These are phyloP conservation scores for Temnothorax curvispinosus DNA, from an alignment of 1,140 invertebrate genomes.

Conservation along the genomic window DNA sequence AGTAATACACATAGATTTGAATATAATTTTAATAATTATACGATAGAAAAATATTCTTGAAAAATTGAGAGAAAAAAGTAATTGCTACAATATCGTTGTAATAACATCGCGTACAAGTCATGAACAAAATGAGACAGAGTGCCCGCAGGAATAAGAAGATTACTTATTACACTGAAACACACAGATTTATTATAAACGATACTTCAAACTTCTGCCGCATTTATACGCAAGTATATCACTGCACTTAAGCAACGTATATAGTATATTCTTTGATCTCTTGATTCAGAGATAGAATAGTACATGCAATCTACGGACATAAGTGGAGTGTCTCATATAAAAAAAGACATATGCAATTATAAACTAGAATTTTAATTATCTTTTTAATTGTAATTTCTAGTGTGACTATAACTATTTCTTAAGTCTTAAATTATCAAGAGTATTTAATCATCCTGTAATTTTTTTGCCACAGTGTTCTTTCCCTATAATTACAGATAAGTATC, in stretches of 20 bases:
- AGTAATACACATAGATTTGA: not conserved
- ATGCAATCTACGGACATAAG: constrained; percentile 3
- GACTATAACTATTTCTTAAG: constrained; percentile 7
- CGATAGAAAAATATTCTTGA: not conserved
- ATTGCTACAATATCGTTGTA: not conserved
- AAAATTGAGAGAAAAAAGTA: not conserved
- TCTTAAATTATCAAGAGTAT: not conserved
- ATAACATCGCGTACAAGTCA: not conserved
- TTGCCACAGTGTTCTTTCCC: not conserved
- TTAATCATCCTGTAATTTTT: constrained; percentile 24
- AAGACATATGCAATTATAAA: constrained; percentile 34
- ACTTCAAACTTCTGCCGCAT: constrained; percentile 22
- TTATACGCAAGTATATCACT: constrained; percentile 3
- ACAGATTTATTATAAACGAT: constrained; percentile 8
- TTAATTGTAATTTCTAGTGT: constrained; percentile 32
- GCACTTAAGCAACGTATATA: not conserved
- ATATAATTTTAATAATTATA: not conserved
- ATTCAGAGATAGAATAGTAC: not conserved
- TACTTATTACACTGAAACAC: not conserved
- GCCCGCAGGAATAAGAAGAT: not conserved
- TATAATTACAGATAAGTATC: not conserved
- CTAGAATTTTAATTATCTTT: constrained; percentile 31
- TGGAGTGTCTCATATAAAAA: not conserved
- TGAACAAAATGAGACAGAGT: not conserved
- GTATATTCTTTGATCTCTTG: constrained; percentile 29